Evolutionary conservation across 1,140 invertebrate species (phyloP).

Genomic region (Choristoneura fumiferana): DNA sequence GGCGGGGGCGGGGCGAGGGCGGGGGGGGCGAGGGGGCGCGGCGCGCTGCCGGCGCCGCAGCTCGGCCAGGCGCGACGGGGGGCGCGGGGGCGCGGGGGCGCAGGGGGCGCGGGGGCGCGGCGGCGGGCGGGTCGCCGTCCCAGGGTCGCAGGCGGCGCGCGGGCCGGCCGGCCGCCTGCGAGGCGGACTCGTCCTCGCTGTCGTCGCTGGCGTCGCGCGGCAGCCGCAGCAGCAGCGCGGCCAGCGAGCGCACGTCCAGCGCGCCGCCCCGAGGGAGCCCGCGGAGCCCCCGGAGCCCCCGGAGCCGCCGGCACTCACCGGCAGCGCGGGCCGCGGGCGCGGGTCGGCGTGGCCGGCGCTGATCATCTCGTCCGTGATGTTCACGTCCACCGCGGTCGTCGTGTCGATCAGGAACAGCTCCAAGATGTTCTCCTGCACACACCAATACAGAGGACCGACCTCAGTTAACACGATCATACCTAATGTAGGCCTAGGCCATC

Average conservation of each 20-base stretch:
- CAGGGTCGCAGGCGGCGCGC: conserved; percentile 33
- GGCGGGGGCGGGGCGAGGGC: no score
- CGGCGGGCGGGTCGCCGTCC: conserved; percentile 21
- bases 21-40: no score
- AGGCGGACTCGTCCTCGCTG: conserved; percentile 36
- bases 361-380: conserved; percentile 43
- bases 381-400: conserved; percentile 42
- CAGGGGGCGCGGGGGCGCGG: no score
- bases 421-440: conserved; percentile 40
- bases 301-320: background rate
- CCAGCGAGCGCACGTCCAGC: conserved; percentile 27
- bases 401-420: conserved; percentile 60
- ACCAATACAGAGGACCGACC: background rate
- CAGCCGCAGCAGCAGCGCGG: conserved; percentile 13
- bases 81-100: no score
- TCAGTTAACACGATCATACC: no score
- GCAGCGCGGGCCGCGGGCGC: conserved; percentile 21
- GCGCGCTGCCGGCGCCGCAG: no score
- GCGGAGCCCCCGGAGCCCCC: no score
- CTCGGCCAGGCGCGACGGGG: no score
- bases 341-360: conserved; percentile 50
- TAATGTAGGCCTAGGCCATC: no score
- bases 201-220: conserved; percentile 16
- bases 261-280: background rate
- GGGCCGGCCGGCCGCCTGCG: conserved; percentile 29